Percentiles rank a stretch among this genome's conserved stretches.
phyloP scores from a whole-genome alignment of 1,140 invertebrate genomes.

The Dolichoris vasculosae region DNA sequence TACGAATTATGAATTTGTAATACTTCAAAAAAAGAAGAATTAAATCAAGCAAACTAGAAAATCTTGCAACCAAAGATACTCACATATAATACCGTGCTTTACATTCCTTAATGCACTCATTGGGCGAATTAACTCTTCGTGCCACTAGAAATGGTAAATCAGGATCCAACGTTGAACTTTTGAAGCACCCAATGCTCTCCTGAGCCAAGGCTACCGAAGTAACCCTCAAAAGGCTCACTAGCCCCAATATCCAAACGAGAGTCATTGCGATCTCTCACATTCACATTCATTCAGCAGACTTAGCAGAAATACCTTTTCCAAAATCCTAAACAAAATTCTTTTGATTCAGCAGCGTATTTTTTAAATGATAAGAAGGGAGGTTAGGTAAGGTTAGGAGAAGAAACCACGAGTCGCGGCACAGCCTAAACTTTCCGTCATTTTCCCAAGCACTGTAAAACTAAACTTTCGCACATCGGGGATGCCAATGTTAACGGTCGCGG shows the following conservation, averaged over 20 bases:
- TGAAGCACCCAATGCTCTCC: conserved; percentile 63
- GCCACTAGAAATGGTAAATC: conserved; percentile 58
- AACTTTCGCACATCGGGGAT: not conserved
- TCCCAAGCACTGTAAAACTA: not conserved
- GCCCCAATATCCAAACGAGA: not conserved
- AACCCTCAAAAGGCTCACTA: not conserved
- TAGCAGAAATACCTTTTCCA: too few species aligned
- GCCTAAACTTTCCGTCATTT: not conserved
- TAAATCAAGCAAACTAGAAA: too few species aligned
- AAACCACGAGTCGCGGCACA: not conserved
- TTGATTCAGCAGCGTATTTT: not conserved
- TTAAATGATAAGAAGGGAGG: not conserved
- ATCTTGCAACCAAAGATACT: conserved; percentile 38
- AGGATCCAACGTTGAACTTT: conserved; percentile 52
- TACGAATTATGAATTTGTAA: too few species aligned
- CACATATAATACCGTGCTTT: conserved; percentile 65
- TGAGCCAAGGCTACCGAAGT: not conserved
- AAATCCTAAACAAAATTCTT: not conserved
- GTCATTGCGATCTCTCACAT: not conserved
- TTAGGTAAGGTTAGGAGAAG: conserved; percentile 5
- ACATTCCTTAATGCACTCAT: conserved; percentile 63
- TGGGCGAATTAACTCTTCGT: conserved; percentile 54
- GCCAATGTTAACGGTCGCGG: not conserved
- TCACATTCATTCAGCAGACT: not conserved
- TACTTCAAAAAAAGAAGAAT: too few species aligned